Base-by-base conservation (phyloP, 2,797 vertebrate genomes). In the Urophycis tenuis region DNA sequence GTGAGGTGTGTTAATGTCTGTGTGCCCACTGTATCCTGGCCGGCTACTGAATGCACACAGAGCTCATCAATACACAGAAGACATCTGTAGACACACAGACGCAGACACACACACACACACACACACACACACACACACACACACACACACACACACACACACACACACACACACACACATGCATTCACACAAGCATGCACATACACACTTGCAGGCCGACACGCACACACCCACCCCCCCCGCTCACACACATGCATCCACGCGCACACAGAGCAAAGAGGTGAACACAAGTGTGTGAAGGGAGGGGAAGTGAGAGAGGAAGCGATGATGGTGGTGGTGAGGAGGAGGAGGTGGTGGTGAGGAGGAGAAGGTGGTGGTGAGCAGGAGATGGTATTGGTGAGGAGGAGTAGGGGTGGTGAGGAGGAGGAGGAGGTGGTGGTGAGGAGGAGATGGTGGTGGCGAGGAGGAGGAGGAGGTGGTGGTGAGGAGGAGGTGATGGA, bases 1-100 rank as follows among this genome's bases (percentile, higher is more conserved):
- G 73, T 79, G 81, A 88, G 87, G 87, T 85, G 90, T 86, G 79
- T 78, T 75, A 79, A 71, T 71, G 77, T 67, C 15, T 49, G 15
- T 49, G 45, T 49, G 11, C 45, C 19, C 45, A 19, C 45, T 49
- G 15, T 49, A 5, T 49, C 45, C 45, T 11, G 41, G 3, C 41
- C 19, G 49, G 49, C 49, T 53, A 77, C 75, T 85, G 81, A 83
- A 78, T 78, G 67, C 12, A 76, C 29, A 41, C 76, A 78, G 69
- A 32, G 79, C 75, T 83, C 77, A 80, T 81, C 76, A 82, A 74
- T 77, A 80, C 53, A 60, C 53, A 60, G 49, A 60, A 60, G 49
- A 60, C 49, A 60, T n/a, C 53, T 60, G 22, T n/a, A 60, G 53
- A 31, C 53, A 80, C 41, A 74, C 35, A 77, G 75, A 79, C 77